phyloP scores from a whole-genome alignment of 2,113 vertebrate genomes.

The Stegostoma tigrinum region DNA sequence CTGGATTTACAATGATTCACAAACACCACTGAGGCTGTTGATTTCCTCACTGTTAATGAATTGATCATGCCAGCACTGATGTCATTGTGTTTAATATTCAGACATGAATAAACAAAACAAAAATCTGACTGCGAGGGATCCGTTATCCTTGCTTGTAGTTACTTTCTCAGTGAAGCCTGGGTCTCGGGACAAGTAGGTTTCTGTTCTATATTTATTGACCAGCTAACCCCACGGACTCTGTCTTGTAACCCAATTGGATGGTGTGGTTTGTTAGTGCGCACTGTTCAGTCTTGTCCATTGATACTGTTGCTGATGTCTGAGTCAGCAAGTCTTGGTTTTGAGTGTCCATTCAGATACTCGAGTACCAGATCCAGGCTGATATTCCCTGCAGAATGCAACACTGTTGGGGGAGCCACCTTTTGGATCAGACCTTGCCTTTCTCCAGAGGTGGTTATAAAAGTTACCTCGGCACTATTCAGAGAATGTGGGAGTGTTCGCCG shows the following conservation, averaged over 20 bases:
- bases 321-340: background rate
- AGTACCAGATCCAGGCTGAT: background rate
- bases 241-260: background rate
- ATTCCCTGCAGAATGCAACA: background rate
- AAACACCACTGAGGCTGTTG: slow-evolving; percentile 1
- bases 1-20: slow-evolving; percentile 2
- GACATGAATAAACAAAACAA: slow-evolving; percentile 10
- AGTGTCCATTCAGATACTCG: background rate
- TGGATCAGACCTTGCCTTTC: no score
- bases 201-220: background rate
- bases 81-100: slow-evolving; percentile 2
- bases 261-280: background rate
- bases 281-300: background rate
- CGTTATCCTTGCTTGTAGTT: background rate
- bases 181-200: background rate
- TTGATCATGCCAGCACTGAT: background rate
- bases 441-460: no score
- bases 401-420: no score
- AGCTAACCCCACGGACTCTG: background rate
- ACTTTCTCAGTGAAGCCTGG: background rate
- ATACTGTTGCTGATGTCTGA: background rate
- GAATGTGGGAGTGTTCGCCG: no score
- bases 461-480: no score
- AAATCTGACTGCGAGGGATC: background rate
- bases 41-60: background rate